Evolutionary conservation across 2,113 vertebrate genomes (phyloP), one percentile per base, ranked within the genome.

Genomic region (Salminus brasiliensis): DNA sequence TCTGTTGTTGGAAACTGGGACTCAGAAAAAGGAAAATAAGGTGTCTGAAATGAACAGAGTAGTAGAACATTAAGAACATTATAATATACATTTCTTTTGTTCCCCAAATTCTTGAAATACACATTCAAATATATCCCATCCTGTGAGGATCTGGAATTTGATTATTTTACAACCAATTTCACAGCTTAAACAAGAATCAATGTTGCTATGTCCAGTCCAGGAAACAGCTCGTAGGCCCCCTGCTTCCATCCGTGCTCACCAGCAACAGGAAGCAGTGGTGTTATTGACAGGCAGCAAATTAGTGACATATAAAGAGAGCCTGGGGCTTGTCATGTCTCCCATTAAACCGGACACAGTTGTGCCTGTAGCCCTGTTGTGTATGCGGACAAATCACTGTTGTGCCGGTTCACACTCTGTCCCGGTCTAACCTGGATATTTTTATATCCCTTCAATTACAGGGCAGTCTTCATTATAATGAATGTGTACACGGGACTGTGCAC

Each of bases 241-340:
- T 65, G 60, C 60, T 65, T n/a, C 21, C 52, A 55, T 55, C 52
- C 10, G 52, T 55, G 52, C 32, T 39, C 34, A 66, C 16, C 87
- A 91, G 87, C 86, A 90, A 92, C 91, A 92, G 91, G 91, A 92
- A 92, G 89, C 88, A 85, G 84, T 83, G 83, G 83, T 81, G 85
- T 88, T 90, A 90, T 90, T 87, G 90, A 90, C 88, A 89, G 86
- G 80, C 80, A 80, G 43, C 75, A 69, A 89, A 85, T 90, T 81
- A 89, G 67, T 80, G 72, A 52, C 76, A 88, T 87, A 88, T 86
- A 86, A 82, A 74, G 83, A 71, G 80, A 74, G 85, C 85, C 65
- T 63, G 29, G 85, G 87, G 85, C 80, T 63, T 3, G 83, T 78
- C 60, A 81, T 81, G 87, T 85, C 80, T 76, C 68, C 80, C 80